Evolutionary conservation across 2,888 invertebrate genomes (phyloP), one percentile per base, ranked within the genome.

Genomic region (Amiota communis): DNA sequence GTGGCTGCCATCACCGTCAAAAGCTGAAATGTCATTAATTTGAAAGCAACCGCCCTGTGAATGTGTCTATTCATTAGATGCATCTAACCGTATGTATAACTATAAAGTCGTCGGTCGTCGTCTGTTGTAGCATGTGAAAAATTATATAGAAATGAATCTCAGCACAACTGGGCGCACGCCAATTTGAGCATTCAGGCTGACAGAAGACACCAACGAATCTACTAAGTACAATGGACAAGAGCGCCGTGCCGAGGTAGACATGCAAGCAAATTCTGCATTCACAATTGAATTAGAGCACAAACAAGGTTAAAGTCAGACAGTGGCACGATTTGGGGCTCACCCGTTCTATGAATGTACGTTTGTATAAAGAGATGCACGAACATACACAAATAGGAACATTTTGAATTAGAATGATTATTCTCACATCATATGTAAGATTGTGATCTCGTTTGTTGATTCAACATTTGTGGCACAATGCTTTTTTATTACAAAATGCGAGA

Each of bases 231-330:
- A 72, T 76, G 76, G 77, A 74, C 78, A n/a, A n/a, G 76, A 76
- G 69, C 65, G 72, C 74, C 48, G 67, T 67, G 67, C 70, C 11
- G 63, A 57, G n/a, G 15, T 20, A n/a, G 57, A 11, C 65, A 46
- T 56, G 51, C 67, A 53, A 71, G 57, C 69, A 77, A 75, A 73
- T 80, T 77, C 36, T 36, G 36, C 74, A 80, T 72, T 78, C 78
- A 77, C 79, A 85, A 87, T 82, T 83, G 80, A 86, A 87, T 85
- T 83, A 83, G 80, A 79, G 75, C 82, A 77, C 71, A 81, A 77
- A 80, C 87, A 87, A 87, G 87, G 87, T 87, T 87, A 87, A 86
- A 86, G 86, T 87, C 87, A 84, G 79, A 72, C 65, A 74, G 20
- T 65, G 51, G 46, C 48, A 65, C 20, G 20, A 56, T 15, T 20